A percentile compares a stretch with the other conserved stretches of the same genome.
phyloP scores from a whole-genome alignment of 1,140 invertebrate species.

The Hylaeus anthracinus region DNA sequence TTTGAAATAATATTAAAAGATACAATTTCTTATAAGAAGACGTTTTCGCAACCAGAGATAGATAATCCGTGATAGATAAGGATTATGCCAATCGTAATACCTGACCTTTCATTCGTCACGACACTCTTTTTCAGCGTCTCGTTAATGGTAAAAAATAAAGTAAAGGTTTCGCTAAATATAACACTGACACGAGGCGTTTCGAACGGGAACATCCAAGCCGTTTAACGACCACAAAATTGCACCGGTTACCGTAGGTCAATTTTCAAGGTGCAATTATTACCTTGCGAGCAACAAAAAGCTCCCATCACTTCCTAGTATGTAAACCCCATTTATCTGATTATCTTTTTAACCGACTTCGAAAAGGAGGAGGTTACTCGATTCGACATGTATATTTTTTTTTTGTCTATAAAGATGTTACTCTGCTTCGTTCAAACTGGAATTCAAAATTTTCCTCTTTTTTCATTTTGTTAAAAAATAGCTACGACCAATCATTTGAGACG shows the following conservation, averaged over 20 bases:
- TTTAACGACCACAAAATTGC: slow-evolving; percentile 31
- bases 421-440: neutral
- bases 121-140: neutral
- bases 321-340: neutral
- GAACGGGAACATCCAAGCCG: neutral
- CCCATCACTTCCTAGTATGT: too few species aligned
- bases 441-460: neutral
- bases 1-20: too few species aligned
- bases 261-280: slow-evolving; percentile 13
- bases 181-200: neutral
- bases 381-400: too few species aligned
- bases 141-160: neutral
- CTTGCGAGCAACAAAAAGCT: slow-evolving; percentile 19
- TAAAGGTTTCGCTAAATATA: slow-evolving; percentile 23
- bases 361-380: too few species aligned
- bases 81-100: neutral
- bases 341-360: too few species aligned
- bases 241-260: neutral
- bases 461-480: neutral
- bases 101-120: too few species aligned
- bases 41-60: neutral
- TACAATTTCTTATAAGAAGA: too few species aligned
- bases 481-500: too few species aligned
- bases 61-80: neutral
- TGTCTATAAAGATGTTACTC: too few species aligned